Conservation (phyloP, 2,888 invertebrate species). For the Bellardia bayeri region DNA sequence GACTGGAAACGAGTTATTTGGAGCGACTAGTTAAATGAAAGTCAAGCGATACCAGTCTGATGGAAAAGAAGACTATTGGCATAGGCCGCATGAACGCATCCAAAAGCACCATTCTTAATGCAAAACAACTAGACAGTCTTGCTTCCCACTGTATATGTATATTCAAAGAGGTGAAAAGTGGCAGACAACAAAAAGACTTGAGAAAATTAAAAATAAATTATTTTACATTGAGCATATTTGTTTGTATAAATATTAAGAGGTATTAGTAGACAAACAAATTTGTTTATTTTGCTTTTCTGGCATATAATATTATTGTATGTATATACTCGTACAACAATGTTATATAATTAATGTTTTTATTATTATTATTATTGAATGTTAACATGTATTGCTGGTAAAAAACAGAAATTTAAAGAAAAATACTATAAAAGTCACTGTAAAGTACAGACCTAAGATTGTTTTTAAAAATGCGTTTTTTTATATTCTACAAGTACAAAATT, state of each 20-base stretch:
- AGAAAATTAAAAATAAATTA: background rate
- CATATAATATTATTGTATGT: background rate
- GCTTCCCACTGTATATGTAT: background rate
- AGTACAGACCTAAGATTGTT: too few species aligned
- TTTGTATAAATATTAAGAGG: background rate
- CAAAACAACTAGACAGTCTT: too few species aligned
- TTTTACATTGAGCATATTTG: slow-evolving; percentile 37
- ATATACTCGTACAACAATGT: slow-evolving; percentile 32
- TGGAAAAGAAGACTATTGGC: too few species aligned
- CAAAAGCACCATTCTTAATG: too few species aligned
- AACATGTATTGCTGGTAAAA: background rate
- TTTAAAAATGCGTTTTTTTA: too few species aligned
- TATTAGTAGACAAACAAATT: slow-evolving; percentile 14
- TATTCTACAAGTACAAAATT: too few species aligned
- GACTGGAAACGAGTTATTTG: too few species aligned
- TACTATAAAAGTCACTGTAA: too few species aligned
- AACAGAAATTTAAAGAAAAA: background rate
- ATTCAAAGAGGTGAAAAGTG: background rate
- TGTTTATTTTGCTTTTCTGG: background rate
- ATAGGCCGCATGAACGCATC: too few species aligned
- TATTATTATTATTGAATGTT: background rate
- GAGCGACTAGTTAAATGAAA: too few species aligned
- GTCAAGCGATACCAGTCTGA: too few species aligned
- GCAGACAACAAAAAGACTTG: slow-evolving; percentile 3
- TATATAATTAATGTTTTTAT: slow-evolving; percentile 25